Evolutionary conservation across 2,888 invertebrate species (phyloP).

Genomic region (Eremobia ochroleuca): DNA sequence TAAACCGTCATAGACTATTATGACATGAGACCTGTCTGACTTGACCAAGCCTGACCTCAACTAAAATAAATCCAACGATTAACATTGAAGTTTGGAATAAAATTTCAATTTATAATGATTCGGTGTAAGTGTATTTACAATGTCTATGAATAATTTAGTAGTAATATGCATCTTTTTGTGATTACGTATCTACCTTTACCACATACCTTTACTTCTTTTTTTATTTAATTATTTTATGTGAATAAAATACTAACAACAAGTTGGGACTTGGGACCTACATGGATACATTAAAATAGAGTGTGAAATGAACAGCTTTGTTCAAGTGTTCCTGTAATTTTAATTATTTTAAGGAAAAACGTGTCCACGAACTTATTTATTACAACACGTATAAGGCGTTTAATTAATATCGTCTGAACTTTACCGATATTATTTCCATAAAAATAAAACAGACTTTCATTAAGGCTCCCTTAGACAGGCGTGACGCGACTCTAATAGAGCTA

Average conservation of each 20-base stretch:
- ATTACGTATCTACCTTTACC: not conserved
- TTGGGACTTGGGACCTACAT: too few relatives aligned
- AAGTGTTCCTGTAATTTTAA: not conserved
- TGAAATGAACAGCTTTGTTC: constrained; percentile 19
- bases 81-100: constrained; percentile 22
- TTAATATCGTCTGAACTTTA: too few relatives aligned
- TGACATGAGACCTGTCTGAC: constrained; percentile 13
- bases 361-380: not conserved
- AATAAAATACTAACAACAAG: not conserved
- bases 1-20: not conserved
- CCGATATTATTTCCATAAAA: not conserved
- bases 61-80: constrained; percentile 23
- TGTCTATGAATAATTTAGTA: constrained; percentile 25
- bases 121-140: constrained; percentile 2
- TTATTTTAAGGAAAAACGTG: constrained; percentile 3
- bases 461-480: not conserved
- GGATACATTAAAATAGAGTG: constrained; percentile 31
- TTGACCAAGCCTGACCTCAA: constrained; percentile 25
- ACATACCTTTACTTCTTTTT: too few relatives aligned
- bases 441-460: not conserved
- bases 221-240: constrained; percentile 14
- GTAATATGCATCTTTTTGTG: constrained; percentile 11
- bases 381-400: not conserved
- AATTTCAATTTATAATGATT: constrained; percentile 13
- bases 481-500: not conserved